Conservation (phyloP, 2,888 invertebrate genomes). For the Camponotus fellah region DNA sequence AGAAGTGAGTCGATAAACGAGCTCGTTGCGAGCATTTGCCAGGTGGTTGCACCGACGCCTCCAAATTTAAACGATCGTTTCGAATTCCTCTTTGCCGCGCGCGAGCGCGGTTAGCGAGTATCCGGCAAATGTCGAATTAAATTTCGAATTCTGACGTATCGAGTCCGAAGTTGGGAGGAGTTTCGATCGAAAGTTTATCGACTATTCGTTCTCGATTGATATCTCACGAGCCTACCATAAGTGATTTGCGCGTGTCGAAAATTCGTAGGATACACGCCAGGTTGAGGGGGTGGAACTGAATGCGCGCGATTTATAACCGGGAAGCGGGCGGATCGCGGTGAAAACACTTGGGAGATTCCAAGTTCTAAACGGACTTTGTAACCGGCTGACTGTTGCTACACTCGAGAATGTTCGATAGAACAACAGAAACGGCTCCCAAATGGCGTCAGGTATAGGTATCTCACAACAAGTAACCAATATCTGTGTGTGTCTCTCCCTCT, state of each 20-base stretch:
- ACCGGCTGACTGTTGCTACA: slow-evolving; percentile 43
- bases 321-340: slow-evolving; percentile 57
- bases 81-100: slow-evolving; percentile 41
- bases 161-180: background rate
- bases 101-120: background rate
- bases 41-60: slow-evolving; percentile 52
- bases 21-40: slow-evolving; percentile 54
- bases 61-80: slow-evolving; percentile 51
- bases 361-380: slow-evolving; percentile 72
- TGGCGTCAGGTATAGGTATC: slow-evolving; percentile 61
- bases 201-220: slow-evolving; percentile 7
- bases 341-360: slow-evolving; percentile 68
- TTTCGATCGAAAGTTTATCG: slow-evolving; percentile 28
- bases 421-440: slow-evolving; percentile 69
- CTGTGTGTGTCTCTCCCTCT: slow-evolving; percentile 10
- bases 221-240: slow-evolving; percentile 49
- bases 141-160: slow-evolving; percentile 40
- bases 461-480: slow-evolving; percentile 28
- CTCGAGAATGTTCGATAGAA: slow-evolving; percentile 50
- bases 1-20: slow-evolving; percentile 42
- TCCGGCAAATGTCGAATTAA: background rate
- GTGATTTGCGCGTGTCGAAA: slow-evolving; percentile 52
- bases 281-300: slow-evolving; percentile 60
- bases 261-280: slow-evolving; percentile 16
- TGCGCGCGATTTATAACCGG: slow-evolving; percentile 69